Evolutionary conservation across 2,113 vertebrate species (phyloP).

Genomic region (Australoheros scitulus): DNA sequence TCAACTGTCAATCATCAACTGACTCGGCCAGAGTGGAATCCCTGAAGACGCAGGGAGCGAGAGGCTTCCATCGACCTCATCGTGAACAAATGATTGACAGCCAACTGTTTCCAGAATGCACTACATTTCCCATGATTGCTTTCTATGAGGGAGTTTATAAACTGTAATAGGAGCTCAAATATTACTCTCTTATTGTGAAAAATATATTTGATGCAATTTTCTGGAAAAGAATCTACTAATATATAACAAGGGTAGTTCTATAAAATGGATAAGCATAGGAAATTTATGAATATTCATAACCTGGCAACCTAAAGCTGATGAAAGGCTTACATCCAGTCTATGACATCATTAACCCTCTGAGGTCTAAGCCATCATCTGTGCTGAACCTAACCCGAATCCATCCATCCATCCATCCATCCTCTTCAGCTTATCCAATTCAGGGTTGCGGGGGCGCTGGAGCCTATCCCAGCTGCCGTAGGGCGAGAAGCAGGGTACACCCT

Average conservation of each 20-base stretch:
- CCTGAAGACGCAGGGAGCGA: conserved; percentile 42
- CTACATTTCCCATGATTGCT: conserved; percentile 1
- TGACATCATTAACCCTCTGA: background rate
- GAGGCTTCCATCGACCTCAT: conserved; percentile 56
- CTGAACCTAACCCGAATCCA: background rate
- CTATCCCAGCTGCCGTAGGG: too few relatives aligned
- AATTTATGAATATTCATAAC: background rate
- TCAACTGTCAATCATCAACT: conserved; percentile 45
- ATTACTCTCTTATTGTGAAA: background rate
- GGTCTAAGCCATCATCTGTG: background rate
- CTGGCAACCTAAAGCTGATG: background rate
- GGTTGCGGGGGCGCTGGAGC: too few relatives aligned
- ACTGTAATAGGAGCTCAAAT: fast-evolving
- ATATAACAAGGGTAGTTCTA: background rate
- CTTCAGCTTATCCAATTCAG: too few relatives aligned
- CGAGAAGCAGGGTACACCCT: too few relatives aligned
- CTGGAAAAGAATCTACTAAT: background rate
- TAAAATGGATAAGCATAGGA: background rate
- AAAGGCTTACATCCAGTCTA: background rate
- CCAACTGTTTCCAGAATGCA: background rate
- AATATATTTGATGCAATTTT: background rate
- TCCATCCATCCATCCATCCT: too few relatives aligned
- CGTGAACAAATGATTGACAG: conserved; percentile 62
- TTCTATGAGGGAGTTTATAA: background rate
- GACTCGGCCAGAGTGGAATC: conserved; percentile 55